Evolutionary conservation across 1,140 invertebrate genomes (phyloP).

Genomic region (Caenorhabditis remanei): DNA sequence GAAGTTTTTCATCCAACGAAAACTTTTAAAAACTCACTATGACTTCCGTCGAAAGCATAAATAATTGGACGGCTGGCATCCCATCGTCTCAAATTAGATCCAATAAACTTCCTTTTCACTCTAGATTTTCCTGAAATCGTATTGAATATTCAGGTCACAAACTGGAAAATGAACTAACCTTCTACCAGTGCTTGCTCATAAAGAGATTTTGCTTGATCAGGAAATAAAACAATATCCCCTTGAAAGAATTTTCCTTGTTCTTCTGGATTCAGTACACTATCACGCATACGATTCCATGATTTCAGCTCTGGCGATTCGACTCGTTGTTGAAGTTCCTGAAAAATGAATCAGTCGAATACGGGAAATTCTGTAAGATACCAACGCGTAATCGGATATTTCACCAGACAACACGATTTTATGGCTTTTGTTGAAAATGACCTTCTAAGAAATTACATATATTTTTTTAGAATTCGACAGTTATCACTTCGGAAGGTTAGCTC

Average conservation of each 20-base stretch:
- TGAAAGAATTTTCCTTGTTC: conserved; percentile 70
- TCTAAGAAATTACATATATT: too few species aligned
- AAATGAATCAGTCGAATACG: background rate
- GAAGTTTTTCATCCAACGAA: conserved; percentile 18
- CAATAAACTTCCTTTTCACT: conserved; percentile 78
- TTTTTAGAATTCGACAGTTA: too few species aligned
- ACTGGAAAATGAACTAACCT: background rate
- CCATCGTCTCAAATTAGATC: conserved; percentile 77
- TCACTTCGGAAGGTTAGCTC: too few species aligned
- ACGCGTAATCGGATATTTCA: too few species aligned
- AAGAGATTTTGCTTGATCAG: conserved; percentile 75
- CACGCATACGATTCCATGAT: conserved; percentile 58
- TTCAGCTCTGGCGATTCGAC: conserved; percentile 45
- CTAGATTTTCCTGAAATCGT: conserved; percentile 61
- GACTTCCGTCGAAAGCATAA: conserved; percentile 78
- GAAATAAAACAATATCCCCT: conserved; percentile 77
- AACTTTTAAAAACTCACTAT: conserved; percentile 74
- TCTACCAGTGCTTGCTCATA: conserved; percentile 66
- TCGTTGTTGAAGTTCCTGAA: conserved; percentile 42
- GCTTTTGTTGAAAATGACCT: too few species aligned
- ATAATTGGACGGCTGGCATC: conserved; percentile 75
- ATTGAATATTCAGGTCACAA: background rate
- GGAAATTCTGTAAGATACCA: too few species aligned
- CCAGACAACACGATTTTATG: too few species aligned
- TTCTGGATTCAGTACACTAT: conserved; percentile 69